Evolutionary conservation across 64 coral and sea anemone genomes (phyloP), one percentile per base, ranked within the genome.

Genomic region (Astreopora myriophthalma): DNA sequence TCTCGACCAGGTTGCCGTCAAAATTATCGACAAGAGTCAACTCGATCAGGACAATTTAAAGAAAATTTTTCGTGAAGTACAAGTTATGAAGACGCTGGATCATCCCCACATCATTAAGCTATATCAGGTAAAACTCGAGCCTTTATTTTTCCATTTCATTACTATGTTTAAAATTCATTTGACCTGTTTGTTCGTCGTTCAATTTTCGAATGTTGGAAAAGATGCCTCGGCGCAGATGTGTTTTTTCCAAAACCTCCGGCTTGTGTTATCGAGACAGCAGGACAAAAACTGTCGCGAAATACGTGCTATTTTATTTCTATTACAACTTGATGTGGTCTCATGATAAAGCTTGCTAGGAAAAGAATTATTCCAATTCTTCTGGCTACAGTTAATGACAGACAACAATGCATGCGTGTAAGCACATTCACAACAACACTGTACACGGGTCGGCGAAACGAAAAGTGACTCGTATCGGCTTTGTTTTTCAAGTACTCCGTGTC

Each of bases 1-100:
- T 42, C n/a, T 70, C 51, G 35, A 95, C 73, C 79, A 99, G 97
- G 97, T 99, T 62, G 97, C 97, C 75, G 91, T 99, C 90, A 99
- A 99, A 99, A 99, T 99, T 42, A 99, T 99, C 55, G 97, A 99
- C 79, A 99, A 99, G 73, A 99, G 87, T 36, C 94, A 99, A 89
- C 83, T 99, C 38, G 94, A 99, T 46, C 87, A 85, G 48, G 97
- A 99, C 55, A 99, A 99, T 86, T 91, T 96, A 48, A 95, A 95
- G 55, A 99, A 99, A 93, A 94, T 99, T 44, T 95, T 90, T 86
- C 90, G 97, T 60, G 97, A 99, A 96, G 94, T 99, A 35, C 93
- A 99, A 85, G 91, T 99, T 51, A 99, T 99, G 97, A 99, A 99
- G 76, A 71, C 91, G 88, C 69, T 99, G 81, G 97, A 95, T 87